These are phyloP conservation scores for Atta colombica DNA, from an alignment of 1,140 invertebrate species.

Conservation along the genomic window DNA sequence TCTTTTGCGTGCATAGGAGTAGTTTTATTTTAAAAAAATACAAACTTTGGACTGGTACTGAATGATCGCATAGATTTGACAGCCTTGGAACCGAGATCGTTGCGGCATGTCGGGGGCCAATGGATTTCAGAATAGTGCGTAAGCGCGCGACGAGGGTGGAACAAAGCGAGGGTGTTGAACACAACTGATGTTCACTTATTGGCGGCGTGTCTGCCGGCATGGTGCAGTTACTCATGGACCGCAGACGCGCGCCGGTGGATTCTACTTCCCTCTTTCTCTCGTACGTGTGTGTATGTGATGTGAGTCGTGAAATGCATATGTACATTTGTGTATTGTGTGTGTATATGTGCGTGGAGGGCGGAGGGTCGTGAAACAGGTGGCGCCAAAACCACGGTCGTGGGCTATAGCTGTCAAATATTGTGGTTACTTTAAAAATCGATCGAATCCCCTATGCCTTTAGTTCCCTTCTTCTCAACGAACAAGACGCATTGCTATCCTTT, in stretches of 20 bases:
- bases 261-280: conserved; percentile 66
- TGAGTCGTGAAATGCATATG: conserved; percentile 53
- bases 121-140: conserved; percentile 71
- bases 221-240: conserved; percentile 81
- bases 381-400: conserved; percentile 82
- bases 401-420: conserved; percentile 86
- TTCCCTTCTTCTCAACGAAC: conserved; percentile 42
- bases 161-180: conserved; percentile 83
- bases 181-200: conserved; percentile 86
- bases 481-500: conserved; percentile 46
- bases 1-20: not conserved
- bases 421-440: conserved; percentile 86
- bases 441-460: conserved; percentile 49
- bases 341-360: conserved; percentile 29
- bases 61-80: conserved; percentile 56
- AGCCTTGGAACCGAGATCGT: conserved; percentile 43
- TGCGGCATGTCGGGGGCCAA: conserved; percentile 62
- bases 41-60: conserved; percentile 5
- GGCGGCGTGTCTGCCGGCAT: conserved; percentile 86
- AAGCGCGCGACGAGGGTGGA: conserved; percentile 71
- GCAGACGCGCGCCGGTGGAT: conserved; percentile 69
- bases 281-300: conserved; percentile 28
- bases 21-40: conserved; percentile 39
- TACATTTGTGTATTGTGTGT: conserved; percentile 7
- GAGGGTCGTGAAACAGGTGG: conserved; percentile 85